A percentile compares a stretch with the other conserved stretches of the same genome.
phyloP scores from a whole-genome alignment of 2,888 invertebrate species.

The Podotricha telesiphe region DNA sequence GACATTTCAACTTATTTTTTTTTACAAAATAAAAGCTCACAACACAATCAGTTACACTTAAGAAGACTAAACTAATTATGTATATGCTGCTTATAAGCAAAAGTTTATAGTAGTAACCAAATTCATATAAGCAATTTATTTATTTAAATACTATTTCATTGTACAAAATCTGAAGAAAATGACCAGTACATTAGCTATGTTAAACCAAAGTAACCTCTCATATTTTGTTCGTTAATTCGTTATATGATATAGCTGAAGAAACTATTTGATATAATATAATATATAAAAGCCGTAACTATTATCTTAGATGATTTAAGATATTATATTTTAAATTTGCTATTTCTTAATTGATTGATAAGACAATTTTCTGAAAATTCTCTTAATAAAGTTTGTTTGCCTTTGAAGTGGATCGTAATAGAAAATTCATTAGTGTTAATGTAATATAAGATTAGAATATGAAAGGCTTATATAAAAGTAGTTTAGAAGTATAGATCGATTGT shows the following conservation, averaged over 20 bases:
- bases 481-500: neutral
- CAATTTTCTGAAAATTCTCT: neutral
- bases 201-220: too few relatives aligned
- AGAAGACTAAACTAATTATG: too few relatives aligned
- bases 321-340: neutral
- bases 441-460: neutral
- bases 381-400: neutral
- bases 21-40: too few relatives aligned
- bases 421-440: neutral
- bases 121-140: too few relatives aligned
- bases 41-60: too few relatives aligned
- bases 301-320: neutral
- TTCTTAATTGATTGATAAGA: constrained; percentile 12
- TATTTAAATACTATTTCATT: too few relatives aligned
- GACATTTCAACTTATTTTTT: too few relatives aligned
- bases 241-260: neutral
- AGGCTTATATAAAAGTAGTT: neutral
- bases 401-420: neutral
- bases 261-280: neutral
- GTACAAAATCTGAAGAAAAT: too few relatives aligned
- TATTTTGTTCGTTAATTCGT: neutral
- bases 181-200: too few relatives aligned
- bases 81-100: too few relatives aligned
- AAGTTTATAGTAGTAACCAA: too few relatives aligned
- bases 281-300: neutral